These are phyloP conservation scores for Emydoidea blandingii DNA, from an alignment of 2,797 vertebrate species.

Conservation along the genomic window DNA sequence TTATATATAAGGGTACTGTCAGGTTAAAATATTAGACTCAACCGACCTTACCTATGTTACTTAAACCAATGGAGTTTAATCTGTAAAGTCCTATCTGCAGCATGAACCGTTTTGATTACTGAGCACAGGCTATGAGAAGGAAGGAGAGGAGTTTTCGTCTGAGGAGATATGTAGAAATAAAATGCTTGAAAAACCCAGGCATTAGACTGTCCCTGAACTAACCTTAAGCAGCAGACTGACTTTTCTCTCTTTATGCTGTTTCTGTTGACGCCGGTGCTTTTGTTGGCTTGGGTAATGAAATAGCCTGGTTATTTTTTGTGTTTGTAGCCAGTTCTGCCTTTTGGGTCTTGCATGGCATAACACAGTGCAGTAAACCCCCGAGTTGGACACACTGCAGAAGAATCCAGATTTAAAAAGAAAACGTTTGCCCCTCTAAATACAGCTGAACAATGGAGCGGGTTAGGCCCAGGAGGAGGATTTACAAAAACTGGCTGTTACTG, in stretches of 20 bases:
- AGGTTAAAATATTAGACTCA: neutral
- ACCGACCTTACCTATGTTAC: neutral
- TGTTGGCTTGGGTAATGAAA: neutral
- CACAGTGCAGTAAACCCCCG: neutral
- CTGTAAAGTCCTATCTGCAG: neutral
- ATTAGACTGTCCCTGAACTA: neutral
- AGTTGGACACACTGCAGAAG: neutral
- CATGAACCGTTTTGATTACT: accelerated
- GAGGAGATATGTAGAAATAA: neutral
- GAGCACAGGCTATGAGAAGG: neutral
- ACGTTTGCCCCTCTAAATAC: neutral
- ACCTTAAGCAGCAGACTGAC: neutral
- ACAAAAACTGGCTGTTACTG: neutral
- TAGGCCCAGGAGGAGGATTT: neutral
- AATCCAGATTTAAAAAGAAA: neutral
- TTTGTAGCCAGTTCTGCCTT: neutral
- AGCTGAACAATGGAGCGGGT: neutral
- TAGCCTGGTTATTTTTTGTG: neutral
- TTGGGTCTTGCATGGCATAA: neutral
- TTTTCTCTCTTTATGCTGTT: neutral
- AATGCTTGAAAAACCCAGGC: accelerated
- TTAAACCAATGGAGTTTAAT: neutral
- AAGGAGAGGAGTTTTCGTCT: neutral
- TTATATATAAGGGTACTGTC: slow-evolving; percentile 26
- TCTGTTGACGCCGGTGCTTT: neutral